Evolutionary conservation across 1,140 invertebrate genomes (phyloP).

Genomic region (Paracyclopina nana): DNA sequence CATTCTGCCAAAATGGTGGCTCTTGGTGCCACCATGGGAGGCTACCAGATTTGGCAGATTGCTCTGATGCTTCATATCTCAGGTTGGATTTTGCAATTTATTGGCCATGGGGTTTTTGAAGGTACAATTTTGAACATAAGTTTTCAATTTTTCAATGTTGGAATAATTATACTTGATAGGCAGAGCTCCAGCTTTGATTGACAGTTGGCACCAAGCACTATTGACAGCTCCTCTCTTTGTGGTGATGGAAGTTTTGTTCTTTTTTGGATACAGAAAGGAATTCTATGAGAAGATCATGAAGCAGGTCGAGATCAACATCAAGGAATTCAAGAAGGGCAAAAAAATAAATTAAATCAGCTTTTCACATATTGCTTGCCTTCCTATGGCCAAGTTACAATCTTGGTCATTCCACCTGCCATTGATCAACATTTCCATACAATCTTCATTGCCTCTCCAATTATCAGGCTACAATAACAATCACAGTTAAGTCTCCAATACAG

Average conservation of each 20-base stretch:
- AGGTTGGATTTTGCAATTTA: constrained; percentile 21
- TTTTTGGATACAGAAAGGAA: constrained; percentile 20
- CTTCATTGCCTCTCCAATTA: too few relatives aligned
- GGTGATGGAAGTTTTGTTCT: constrained; percentile 20
- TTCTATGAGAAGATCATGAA: constrained; percentile 20
- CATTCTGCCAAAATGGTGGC: constrained; percentile 18
- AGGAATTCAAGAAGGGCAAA: constrained; percentile 11
- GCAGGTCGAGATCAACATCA: constrained; percentile 19
- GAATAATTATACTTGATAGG: constrained; percentile 7
- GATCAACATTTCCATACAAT: too few relatives aligned
- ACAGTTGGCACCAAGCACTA: constrained; percentile 19
- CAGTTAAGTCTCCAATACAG: too few relatives aligned
- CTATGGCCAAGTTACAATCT: too few relatives aligned
- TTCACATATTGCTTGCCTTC: too few relatives aligned
- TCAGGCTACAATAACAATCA: too few relatives aligned
- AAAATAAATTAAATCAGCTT: too few relatives aligned
- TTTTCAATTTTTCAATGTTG: neutral
- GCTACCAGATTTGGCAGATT: constrained; percentile 18
- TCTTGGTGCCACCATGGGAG: constrained; percentile 4
- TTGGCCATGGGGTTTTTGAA: constrained; percentile 22
- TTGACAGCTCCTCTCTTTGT: constrained; percentile 22
- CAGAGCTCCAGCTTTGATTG: constrained; percentile 21
- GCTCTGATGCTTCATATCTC: constrained; percentile 19
- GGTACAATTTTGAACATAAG: neutral
- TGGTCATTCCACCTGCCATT: too few relatives aligned